phyloP scores from a whole-genome alignment of 2,888 invertebrate species.

The Ectemnius lituratus region DNA sequence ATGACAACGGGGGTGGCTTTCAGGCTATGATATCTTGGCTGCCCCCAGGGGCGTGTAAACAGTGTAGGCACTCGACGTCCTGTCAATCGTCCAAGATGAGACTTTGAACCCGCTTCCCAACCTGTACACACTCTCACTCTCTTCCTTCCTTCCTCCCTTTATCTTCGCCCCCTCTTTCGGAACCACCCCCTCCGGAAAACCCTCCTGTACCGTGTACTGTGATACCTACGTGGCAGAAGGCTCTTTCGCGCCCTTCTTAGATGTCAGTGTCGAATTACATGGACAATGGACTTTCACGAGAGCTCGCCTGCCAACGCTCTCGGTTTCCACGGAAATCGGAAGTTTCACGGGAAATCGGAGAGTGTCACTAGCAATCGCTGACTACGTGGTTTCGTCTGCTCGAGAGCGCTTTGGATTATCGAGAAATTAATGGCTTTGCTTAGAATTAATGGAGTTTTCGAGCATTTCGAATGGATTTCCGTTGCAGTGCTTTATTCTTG shows the following conservation, averaged over 20 bases:
- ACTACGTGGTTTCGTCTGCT: conserved; percentile 15
- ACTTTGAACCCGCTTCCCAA: conserved; percentile 31
- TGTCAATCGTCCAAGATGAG: conserved; percentile 66
- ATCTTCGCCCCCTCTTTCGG: not conserved
- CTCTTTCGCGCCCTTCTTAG: conserved; percentile 26
- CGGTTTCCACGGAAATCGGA: conserved; percentile 33
- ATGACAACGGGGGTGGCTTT: conserved; percentile 58
- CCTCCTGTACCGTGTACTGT: not conserved
- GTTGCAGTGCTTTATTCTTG: no score
- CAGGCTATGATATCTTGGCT: conserved; percentile 59
- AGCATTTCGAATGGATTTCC: no score
- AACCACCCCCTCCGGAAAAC: no score
- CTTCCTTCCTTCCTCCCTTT: conserved; percentile 1
- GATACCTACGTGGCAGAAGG: conserved; percentile 4
- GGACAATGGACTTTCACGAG: conserved; percentile 40
- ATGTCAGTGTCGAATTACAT: conserved; percentile 52
- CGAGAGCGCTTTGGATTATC: conserved; percentile 21
- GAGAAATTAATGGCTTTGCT: not conserved
- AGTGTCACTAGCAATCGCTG: conserved; percentile 20
- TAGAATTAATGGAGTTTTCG: no score
- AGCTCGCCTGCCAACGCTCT: conserved; percentile 24
- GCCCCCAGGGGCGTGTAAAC: conserved; percentile 73
- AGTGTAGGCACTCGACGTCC: conserved; percentile 66
- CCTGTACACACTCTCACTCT: conserved; percentile 7
- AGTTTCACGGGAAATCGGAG: conserved; percentile 18